Evolutionary conservation across 2,797 vertebrate genomes (phyloP), one percentile per base, ranked within the genome.

Genomic region (Spinus olivaceus): DNA sequence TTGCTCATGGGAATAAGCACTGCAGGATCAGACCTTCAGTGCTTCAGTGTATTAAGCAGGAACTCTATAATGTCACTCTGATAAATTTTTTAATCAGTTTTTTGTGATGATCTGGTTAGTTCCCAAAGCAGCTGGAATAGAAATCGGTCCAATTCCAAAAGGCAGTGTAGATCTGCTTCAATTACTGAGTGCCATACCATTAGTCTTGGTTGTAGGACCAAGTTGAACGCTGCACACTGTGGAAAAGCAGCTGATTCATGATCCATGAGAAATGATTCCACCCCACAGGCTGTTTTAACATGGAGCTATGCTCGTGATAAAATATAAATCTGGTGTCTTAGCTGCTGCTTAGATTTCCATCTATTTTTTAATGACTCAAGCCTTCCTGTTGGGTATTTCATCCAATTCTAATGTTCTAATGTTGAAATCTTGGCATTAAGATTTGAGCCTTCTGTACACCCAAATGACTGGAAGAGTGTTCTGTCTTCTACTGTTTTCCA

Each of bases 201-300:
- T 94, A 94, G 79, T 95, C 90, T 95, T 95, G 49, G 69, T 88
- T 83, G 73, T 50, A 86, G 82, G 42, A 92, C 56, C 51, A 69
- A 92, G 88, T 28, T 92, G 91, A 97, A 88, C 14, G 9, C 41
- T 22, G 46, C 49, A 41, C 24, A 13, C 30, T n/a, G 44, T 74
- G 66, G 64, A 88, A 96, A 94, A 94, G 76, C 59, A 49, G 54
- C n/a, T 95, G 96, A 96, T 97, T 97, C 80, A 95, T 88, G 93
- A 91, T 95, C 79, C 92, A 47, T 84, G 84, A 88, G 95, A 97
- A 96, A 83, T 57, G 8, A 91, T 92, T 95, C 88, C 41, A 2
- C 90, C 93, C 93, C 63, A 96, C 82, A 1, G 30, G 88, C 96
- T 97, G 88, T 91, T 96, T 95, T 94, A 97, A 83, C 21, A 23